A percentile compares a stretch with the other conserved stretches of the same genome.
Conservation (phyloP, 2,113 vertebrate genomes). For the Peromyscus polionotus region DNA sequence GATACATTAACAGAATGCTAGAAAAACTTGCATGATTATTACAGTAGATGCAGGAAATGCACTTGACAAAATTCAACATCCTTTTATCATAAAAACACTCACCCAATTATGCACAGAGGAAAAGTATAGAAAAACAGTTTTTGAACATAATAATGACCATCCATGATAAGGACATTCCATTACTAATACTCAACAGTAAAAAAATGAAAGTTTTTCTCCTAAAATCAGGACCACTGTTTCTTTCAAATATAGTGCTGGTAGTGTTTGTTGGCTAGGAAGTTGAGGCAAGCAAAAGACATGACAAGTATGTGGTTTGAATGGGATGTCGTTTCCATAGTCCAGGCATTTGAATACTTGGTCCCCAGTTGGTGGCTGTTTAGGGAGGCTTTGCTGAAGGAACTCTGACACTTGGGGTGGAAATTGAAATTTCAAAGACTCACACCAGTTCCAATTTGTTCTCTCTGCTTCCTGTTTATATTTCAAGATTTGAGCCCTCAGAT, state of each 20-base stretch:
- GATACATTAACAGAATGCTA: background rate
- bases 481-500: background rate
- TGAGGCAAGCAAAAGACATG: background rate
- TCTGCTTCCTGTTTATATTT: background rate
- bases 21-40: background rate
- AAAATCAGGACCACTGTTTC: background rate
- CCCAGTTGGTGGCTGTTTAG: background rate
- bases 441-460: no score
- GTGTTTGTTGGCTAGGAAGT: background rate
- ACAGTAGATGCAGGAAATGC: background rate
- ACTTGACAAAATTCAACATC: background rate
- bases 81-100: background rate
- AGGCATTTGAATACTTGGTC: background rate
- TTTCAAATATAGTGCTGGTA: background rate
- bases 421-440: background rate
- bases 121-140: background rate
- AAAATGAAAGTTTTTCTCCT: background rate
- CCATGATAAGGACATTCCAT: background rate
- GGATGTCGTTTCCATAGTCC: background rate
- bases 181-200: background rate
- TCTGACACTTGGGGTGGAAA: background rate
- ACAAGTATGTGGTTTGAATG: background rate
- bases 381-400: background rate
- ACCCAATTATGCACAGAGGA: background rate
- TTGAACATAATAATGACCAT: background rate